These are phyloP conservation scores for Nothobranchius kuhntae DNA, from an alignment of 2,113 vertebrate genomes.

Conservation along the genomic window DNA sequence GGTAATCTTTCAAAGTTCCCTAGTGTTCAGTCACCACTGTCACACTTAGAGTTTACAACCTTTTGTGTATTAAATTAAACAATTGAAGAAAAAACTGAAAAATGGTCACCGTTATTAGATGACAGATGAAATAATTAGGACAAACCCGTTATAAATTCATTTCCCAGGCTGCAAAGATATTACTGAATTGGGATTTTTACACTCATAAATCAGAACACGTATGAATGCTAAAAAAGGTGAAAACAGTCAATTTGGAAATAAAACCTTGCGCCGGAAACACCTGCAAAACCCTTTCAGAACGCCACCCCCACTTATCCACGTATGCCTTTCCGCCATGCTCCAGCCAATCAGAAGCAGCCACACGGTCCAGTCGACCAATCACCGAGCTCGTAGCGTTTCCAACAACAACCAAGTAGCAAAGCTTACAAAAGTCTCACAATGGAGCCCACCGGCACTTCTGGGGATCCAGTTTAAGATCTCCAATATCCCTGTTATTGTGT, in stretches of 20 bases:
- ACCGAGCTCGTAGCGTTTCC: conserved; percentile 43
- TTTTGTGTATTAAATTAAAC: no score
- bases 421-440: conserved; percentile 67
- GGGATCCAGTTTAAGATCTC: neutral
- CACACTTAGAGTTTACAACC: no score
- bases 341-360: conserved; percentile 81
- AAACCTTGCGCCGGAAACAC: conserved; percentile 5
- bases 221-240: neutral
- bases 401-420: conserved; percentile 58
- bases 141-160: no score
- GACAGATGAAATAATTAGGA: no score
- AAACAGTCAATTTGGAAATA: neutral
- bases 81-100: no score
- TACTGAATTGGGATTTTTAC: neutral
- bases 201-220: neutral
- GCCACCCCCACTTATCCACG: conserved; percentile 35
- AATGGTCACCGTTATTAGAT: no score
- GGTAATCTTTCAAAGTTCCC: no score
- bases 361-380: conserved; percentile 78
- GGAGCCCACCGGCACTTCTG: conserved; percentile 5
- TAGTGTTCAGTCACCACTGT: no score
- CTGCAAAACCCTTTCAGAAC: conserved; percentile 1
- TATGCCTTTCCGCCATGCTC: conserved; percentile 36
- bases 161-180: neutral
- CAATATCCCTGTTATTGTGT: no score